A percentile compares a stretch with the other conserved stretches of the same genome.
These are phyloP conservation scores for Eubasilissa splendida DNA, from an alignment of 2,888 invertebrate genomes.

Conservation along the genomic window DNA sequence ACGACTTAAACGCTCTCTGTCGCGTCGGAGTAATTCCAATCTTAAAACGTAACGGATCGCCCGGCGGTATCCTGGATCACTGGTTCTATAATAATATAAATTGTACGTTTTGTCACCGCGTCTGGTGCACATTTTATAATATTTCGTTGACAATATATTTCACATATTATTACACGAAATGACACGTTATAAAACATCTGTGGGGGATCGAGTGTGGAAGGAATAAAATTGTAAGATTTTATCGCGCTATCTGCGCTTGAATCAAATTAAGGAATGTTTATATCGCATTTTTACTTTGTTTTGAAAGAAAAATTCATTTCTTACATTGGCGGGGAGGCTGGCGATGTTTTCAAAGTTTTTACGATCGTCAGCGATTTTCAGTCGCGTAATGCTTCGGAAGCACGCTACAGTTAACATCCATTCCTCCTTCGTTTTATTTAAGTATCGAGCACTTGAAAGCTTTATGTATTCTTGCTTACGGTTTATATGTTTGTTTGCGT, in stretches of 20 bases:
- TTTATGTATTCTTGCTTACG: conserved; percentile 34
- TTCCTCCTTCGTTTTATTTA: conserved; percentile 33
- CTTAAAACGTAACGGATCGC: conserved; percentile 38
- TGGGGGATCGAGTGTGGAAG: conserved; percentile 31
- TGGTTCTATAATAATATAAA: background rate
- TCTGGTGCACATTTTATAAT: conserved; percentile 40
- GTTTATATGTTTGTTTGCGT: conserved; percentile 33
- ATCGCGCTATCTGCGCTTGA: conserved; percentile 45
- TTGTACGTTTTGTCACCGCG: conserved; percentile 6
- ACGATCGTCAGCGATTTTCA: conserved; percentile 52
- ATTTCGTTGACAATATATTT: conserved; percentile 51
- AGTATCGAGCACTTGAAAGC: conserved; percentile 37
- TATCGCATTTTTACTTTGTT: conserved; percentile 48
- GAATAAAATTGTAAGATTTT: conserved; percentile 51
- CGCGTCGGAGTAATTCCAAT: conserved; percentile 31
- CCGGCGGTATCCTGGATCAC: conserved; percentile 27
- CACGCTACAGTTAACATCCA: conserved; percentile 40
- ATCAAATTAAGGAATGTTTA: conserved; percentile 54
- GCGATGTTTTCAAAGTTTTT: conserved; percentile 53
- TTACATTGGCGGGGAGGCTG: conserved; percentile 30
- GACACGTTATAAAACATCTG: conserved; percentile 48
- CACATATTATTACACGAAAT: conserved; percentile 49
- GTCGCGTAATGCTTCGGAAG: conserved; percentile 40
- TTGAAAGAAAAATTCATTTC: conserved; percentile 49
- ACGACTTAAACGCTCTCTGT: conserved; percentile 46